These are phyloP conservation scores for Tipula confusa DNA, from an alignment of 2,888 invertebrate species.

Conservation along the genomic window DNA sequence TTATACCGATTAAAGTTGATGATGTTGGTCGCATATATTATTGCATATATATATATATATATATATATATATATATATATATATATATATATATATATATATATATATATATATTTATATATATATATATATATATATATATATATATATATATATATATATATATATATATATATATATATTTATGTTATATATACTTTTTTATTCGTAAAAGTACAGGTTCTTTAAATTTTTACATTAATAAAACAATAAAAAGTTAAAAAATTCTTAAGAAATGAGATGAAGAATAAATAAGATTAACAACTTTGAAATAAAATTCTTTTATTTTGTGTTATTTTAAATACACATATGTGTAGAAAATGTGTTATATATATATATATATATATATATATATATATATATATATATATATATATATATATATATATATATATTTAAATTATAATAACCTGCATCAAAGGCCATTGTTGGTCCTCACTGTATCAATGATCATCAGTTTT, in stretches of 20 bases:
- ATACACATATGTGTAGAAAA: too few species aligned
- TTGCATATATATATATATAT: not conserved
- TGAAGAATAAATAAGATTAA: slow-evolving; percentile 12
- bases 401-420: not conserved
- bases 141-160: not conserved
- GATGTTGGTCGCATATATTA: not conserved
- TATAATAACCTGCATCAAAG: too few species aligned
- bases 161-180: too few species aligned
- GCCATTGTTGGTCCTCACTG: too few species aligned
- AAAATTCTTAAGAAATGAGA: slow-evolving; percentile 16
- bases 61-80: too few species aligned
- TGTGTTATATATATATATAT: not conserved
- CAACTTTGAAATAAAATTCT: slow-evolving; percentile 20
- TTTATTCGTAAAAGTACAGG: not conserved
- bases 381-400: not conserved
- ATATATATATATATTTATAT: not conserved
- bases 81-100: not conserved
- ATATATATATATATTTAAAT: not conserved
- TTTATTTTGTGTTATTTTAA: not conserved
- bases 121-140: not conserved
- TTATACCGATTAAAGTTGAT: not conserved
- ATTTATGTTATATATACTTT: not conserved
- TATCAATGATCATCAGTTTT: too few species aligned
- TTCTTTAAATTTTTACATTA: slow-evolving; percentile 12
- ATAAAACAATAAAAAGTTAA: slow-evolving; percentile 13